These are phyloP conservation scores for Metalampra italica DNA, from an alignment of 2,888 invertebrate genomes.

Conservation along the genomic window DNA sequence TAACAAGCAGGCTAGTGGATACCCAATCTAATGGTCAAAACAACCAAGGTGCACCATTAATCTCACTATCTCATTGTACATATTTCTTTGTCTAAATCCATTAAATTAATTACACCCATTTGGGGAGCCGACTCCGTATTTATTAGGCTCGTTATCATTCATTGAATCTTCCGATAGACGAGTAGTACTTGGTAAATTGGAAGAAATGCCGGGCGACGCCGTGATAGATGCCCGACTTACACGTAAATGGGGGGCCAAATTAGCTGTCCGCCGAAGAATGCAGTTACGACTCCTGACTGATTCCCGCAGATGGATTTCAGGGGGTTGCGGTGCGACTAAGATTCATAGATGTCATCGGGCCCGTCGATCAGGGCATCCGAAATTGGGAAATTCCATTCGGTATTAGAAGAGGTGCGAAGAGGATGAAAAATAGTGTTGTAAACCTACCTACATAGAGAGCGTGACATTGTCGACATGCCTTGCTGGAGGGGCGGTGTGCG, in stretches of 20 bases:
- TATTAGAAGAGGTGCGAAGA: constrained; percentile 51
- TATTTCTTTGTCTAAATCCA: constrained; percentile 78
- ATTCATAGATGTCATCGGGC: constrained; percentile 68
- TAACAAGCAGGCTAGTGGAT: too few relatives aligned
- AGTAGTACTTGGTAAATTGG: constrained; percentile 57
- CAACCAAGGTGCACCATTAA: constrained; percentile 58
- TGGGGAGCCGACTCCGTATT: constrained; percentile 72
- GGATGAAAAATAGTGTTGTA: constrained; percentile 22
- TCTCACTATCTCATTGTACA: constrained; percentile 75
- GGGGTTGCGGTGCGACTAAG: constrained; percentile 44
- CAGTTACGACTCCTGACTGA: constrained; percentile 67
- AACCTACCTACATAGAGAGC: too few relatives aligned
- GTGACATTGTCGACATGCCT: constrained; percentile 21
- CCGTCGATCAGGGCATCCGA: constrained; percentile 43
- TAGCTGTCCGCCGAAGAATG: constrained; percentile 72
- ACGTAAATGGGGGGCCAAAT: constrained; percentile 70
- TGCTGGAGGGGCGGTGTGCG: constrained; percentile 10
- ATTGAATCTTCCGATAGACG: constrained; percentile 73
- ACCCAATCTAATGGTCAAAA: constrained; percentile 50
- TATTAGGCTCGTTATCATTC: constrained; percentile 78
- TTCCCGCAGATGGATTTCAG: constrained; percentile 41
- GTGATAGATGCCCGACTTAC: constrained; percentile 71
- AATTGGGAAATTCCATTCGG: constrained; percentile 65
- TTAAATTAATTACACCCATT: constrained; percentile 76
- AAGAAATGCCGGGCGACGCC: constrained; percentile 51